Evolutionary conservation across 2,888 invertebrate species (phyloP).

Genomic region (Ornithoptera alexandrae): DNA sequence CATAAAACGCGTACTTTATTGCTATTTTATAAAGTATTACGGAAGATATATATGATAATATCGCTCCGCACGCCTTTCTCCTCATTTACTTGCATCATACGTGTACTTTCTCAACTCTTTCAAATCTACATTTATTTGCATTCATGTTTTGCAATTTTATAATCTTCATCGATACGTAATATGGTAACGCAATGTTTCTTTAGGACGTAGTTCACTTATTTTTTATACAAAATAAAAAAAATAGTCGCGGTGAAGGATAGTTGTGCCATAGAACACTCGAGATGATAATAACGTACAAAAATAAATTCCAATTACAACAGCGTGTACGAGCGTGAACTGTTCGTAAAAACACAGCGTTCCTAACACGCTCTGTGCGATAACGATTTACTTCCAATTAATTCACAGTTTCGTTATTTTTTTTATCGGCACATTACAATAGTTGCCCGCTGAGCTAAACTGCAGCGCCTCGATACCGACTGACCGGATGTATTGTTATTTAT

Average conservation of each 20-base stretch:
- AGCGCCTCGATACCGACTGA: neutral
- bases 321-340: constrained; percentile 14
- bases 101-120: constrained; percentile 8
- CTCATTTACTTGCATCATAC: constrained; percentile 1
- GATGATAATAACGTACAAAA: constrained; percentile 1
- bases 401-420: constrained; percentile 20
- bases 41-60: neutral
- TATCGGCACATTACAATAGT: constrained; percentile 7
- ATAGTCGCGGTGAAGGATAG: neutral
- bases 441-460: constrained; percentile 8
- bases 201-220: neutral
- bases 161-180: too few species aligned
- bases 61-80: neutral
- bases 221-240: neutral
- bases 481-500: constrained; percentile 1
- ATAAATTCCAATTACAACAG: constrained; percentile 14
- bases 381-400: constrained; percentile 23
- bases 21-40: neutral
- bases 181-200: neutral
- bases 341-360: constrained; percentile 19
- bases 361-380: constrained; percentile 20
- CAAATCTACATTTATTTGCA: constrained; percentile 26
- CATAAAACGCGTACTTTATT: neutral
- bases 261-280: neutral
- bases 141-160: neutral